Evolutionary conservation across 2,797 vertebrate species (phyloP).

Genomic region (Acanthornis magna): DNA sequence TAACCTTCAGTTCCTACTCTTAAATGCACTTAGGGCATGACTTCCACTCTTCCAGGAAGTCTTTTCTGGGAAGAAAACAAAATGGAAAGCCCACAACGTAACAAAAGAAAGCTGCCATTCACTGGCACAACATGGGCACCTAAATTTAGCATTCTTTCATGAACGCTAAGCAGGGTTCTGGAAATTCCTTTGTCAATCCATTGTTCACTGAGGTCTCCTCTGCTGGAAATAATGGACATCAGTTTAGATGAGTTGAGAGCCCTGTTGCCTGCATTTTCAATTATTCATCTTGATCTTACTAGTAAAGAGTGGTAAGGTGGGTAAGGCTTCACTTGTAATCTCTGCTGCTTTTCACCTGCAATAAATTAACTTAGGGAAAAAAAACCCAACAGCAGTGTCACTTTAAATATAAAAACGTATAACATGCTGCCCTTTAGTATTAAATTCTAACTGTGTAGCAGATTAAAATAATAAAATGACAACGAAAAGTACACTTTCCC

Average conservation of each 20-base stretch:
- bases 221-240: background rate
- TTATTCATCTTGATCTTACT: background rate
- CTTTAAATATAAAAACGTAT: conserved; percentile 21
- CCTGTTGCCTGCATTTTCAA: background rate
- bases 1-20: background rate
- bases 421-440: background rate
- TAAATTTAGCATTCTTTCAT: background rate
- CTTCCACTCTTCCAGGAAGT: background rate
- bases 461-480: conserved; percentile 61
- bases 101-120: background rate
- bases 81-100: background rate
- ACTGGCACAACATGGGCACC: background rate
- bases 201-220: background rate
- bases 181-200: background rate
- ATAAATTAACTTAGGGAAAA: background rate
- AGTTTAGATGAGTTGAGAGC: background rate
- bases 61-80: background rate
- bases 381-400: background rate
- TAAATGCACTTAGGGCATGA: background rate
- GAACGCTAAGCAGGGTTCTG: background rate
- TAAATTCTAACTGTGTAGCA: conserved; percentile 2
- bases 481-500: conserved; percentile 47
- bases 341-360: background rate
- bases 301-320: background rate
- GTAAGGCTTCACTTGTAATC: background rate